These are phyloP conservation scores for Mixornis gularis DNA, from an alignment of 2,113 vertebrate genomes.

Conservation along the genomic window DNA sequence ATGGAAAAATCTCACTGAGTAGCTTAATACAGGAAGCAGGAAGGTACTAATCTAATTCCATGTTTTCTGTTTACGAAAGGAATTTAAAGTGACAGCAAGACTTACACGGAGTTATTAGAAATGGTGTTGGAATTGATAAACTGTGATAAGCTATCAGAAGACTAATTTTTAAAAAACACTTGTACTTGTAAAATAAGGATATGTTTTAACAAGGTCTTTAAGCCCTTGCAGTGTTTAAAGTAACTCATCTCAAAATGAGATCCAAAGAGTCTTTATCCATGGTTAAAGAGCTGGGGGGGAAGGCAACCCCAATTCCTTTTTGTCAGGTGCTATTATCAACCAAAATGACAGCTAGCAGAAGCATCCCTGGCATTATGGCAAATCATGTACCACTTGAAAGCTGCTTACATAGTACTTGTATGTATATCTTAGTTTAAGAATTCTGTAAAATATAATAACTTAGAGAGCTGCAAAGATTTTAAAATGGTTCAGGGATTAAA, in stretches of 20 bases:
- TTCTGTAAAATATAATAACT: not conserved
- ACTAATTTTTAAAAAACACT: not conserved
- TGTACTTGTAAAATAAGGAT: not conserved
- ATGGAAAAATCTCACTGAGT: not conserved
- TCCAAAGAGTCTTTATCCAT: not conserved
- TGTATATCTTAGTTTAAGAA: not conserved
- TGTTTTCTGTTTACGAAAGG: constrained; percentile 1
- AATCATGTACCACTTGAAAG: not conserved
- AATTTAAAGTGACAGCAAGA: constrained; percentile 10
- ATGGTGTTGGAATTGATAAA: not conserved
- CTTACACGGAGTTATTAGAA: not conserved
- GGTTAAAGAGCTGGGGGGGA: not conserved
- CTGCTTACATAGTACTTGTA: not conserved
- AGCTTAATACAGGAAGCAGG: not conserved
- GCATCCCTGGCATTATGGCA: not conserved
- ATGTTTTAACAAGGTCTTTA: not conserved
- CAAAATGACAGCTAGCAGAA: not conserved
- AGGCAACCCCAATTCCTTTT: not conserved
- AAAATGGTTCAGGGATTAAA: constrained; percentile 7
- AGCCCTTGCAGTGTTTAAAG: not conserved
- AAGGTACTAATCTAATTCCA: not conserved
- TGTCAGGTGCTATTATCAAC: not conserved
- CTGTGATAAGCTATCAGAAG: not conserved
- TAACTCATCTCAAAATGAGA: not conserved
- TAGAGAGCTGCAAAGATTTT: not conserved